These are phyloP conservation scores for Molothrus ater DNA, from an alignment of 2,797 vertebrate species.

Conservation along the genomic window DNA sequence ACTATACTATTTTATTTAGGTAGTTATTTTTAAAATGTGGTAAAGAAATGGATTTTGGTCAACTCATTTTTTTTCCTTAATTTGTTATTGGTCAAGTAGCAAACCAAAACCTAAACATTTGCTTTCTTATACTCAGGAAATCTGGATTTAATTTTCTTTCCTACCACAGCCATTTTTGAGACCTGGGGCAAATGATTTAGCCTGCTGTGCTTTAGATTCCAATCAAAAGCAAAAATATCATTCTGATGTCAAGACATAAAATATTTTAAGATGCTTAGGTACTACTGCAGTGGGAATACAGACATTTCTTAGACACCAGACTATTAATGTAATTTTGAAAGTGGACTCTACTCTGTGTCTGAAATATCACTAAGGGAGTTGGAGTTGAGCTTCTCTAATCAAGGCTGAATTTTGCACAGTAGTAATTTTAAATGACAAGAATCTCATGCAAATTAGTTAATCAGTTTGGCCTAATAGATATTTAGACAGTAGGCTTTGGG, in stretches of 20 bases:
- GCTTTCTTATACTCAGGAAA: neutral
- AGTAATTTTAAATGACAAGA: slow-evolving; percentile 9
- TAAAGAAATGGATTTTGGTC: neutral
- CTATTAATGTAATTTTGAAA: slow-evolving; percentile 32
- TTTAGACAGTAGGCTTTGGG: neutral
- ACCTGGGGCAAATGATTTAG: neutral
- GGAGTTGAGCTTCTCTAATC: neutral
- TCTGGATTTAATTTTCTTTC: slow-evolving; percentile 37
- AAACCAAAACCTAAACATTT: slow-evolving; percentile 28
- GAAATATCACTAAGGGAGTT: slow-evolving; percentile 38
- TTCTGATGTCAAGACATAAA: slow-evolving; percentile 25
- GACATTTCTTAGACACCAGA: neutral
- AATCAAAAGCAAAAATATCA: slow-evolving; percentile 13
- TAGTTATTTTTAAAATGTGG: slow-evolving; percentile 48
- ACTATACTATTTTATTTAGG: neutral
- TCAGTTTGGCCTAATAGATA: neutral
- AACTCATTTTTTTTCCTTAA: neutral
- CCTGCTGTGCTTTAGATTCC: neutral
- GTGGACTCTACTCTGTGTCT: neutral
- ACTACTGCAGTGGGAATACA: slow-evolving; percentile 6
- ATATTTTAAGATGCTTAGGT: slow-evolving; percentile 17
- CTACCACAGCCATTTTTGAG: neutral
- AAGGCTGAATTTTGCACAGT: neutral
- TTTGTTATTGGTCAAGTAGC: slow-evolving; percentile 13
- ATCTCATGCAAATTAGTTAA: neutral